Percentiles rank a stretch among this genome's conserved stretches.
Evolutionary conservation across 2,888 invertebrate species (phyloP).

Genomic region (Drosophila vallismaia): DNA sequence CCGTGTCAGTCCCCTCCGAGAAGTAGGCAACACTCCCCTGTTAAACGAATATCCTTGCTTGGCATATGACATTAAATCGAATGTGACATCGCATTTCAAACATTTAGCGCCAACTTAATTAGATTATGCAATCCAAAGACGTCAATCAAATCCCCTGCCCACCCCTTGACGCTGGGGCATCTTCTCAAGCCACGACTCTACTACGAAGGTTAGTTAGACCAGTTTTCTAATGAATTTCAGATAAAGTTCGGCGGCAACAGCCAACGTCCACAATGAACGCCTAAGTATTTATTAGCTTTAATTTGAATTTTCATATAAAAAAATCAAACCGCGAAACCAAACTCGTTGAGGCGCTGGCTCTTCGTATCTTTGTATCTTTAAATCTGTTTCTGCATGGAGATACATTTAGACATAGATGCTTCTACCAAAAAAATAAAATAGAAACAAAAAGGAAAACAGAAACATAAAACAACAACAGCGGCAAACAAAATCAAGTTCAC

Average conservation of each 20-base stretch:
- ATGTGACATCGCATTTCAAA: slow-evolving; percentile 23
- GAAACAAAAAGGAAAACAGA: slow-evolving; percentile 20
- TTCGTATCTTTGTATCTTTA: slow-evolving; percentile 12
- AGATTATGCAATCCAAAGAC: slow-evolving; percentile 47
- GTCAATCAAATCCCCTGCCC: slow-evolving; percentile 39
- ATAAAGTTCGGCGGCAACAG: slow-evolving; percentile 44
- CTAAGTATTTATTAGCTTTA: slow-evolving; percentile 79
- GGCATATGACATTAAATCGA: slow-evolving; percentile 3
- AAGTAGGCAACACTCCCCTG: slow-evolving; percentile 27
- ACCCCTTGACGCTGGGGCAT: slow-evolving; percentile 18
- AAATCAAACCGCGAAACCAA: slow-evolving; percentile 61
- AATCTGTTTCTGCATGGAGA: slow-evolving; percentile 40
- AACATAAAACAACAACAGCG: slow-evolving; percentile 35
- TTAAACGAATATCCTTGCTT: slow-evolving; percentile 13
- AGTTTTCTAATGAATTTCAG: slow-evolving; percentile 63
- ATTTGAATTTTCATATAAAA: slow-evolving; percentile 70
- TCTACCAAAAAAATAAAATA: slow-evolving; percentile 53
- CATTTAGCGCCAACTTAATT: slow-evolving; percentile 44
- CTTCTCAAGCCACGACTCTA: slow-evolving; percentile 34
- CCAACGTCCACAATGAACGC: slow-evolving; percentile 48
- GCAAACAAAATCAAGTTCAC: slow-evolving; percentile 76
- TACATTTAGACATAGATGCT: slow-evolving; percentile 66
- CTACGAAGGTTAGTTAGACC: slow-evolving; percentile 62
- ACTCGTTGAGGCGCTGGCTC: slow-evolving; percentile 65
- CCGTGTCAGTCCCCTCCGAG: slow-evolving; percentile 9